A percentile compares a stretch with the other conserved stretches of the same genome.
Conservation (phyloP, 2,888 invertebrate species). For the Chaetogeoica ovagalla region DNA sequence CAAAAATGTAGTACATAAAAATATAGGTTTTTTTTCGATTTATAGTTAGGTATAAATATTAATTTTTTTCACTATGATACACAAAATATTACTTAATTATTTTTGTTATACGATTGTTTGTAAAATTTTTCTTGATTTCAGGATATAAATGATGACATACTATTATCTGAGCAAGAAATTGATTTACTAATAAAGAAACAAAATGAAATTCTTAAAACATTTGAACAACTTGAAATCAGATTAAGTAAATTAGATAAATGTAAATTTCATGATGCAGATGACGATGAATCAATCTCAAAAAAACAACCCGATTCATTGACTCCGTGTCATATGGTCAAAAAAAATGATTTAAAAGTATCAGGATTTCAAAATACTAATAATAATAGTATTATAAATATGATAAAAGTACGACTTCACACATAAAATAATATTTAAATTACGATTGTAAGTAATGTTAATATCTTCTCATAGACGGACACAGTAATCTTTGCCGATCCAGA, state of each 20-base stretch:
- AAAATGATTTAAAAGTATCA: neutral
- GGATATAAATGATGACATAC: neutral
- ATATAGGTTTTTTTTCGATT: neutral
- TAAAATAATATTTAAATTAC: neutral
- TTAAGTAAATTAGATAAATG: constrained; percentile 55
- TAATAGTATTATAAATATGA: neutral
- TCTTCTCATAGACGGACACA: constrained; percentile 61
- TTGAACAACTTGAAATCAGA: constrained; percentile 54
- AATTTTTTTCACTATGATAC: neutral
- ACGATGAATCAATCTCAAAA: neutral
- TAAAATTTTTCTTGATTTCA: neutral
- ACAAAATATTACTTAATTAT: neutral
- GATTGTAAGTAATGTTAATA: neutral
- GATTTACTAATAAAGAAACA: constrained; percentile 31
- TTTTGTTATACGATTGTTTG: neutral
- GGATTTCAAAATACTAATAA: neutral
- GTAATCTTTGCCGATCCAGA: constrained; percentile 70
- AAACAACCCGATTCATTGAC: neutral
- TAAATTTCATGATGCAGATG: constrained; percentile 13
- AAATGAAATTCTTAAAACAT: constrained; percentile 53
- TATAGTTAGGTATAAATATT: neutral
- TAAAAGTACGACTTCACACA: constrained; percentile 17
- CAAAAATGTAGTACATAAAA: neutral
- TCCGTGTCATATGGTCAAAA: neutral
- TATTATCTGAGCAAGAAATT: constrained; percentile 31